phyloP scores from a whole-genome alignment of 2,888 invertebrate species.

The Alitta virens region DNA sequence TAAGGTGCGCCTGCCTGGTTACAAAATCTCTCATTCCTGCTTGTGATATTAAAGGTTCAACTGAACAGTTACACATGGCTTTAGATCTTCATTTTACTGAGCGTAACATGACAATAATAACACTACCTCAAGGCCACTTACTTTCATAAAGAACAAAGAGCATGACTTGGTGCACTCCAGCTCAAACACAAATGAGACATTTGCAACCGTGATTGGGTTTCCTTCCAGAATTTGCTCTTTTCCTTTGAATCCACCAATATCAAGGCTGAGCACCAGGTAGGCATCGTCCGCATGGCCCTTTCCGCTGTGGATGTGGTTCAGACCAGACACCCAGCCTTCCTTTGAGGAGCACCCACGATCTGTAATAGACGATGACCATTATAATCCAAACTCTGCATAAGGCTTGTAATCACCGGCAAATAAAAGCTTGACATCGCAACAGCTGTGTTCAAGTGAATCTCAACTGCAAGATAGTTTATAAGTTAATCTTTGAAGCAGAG shows the following conservation, averaged over 20 bases:
- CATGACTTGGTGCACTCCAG: constrained; percentile 60
- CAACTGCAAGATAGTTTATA: no score
- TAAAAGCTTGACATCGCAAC: no score
- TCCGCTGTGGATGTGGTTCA: constrained; percentile 60
- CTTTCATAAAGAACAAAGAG: constrained; percentile 62
- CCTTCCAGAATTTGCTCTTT: constrained; percentile 53
- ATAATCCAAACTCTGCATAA: no score
- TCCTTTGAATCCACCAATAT: constrained; percentile 59
- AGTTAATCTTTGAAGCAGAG: no score
- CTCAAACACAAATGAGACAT: constrained; percentile 61
- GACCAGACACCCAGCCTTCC: constrained; percentile 60
- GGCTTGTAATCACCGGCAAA: no score
- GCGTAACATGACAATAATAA: constrained; percentile 1
- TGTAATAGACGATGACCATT: no score
- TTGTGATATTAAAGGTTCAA: no score
- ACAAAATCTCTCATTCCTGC: no score
- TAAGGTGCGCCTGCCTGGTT: no score
- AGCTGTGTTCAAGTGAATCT: no score
- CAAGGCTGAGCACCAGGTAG: constrained; percentile 59
- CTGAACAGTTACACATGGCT: no score
- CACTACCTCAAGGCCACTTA: constrained; percentile 34
- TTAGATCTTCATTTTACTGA: no score
- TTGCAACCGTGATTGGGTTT: constrained; percentile 56
- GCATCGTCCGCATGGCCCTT: constrained; percentile 59
- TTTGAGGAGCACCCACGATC: constrained; percentile 51